Evolutionary conservation across 2,888 invertebrate species (phyloP), one percentile per base, ranked within the genome.

Genomic region (Lysandra coridon): DNA sequence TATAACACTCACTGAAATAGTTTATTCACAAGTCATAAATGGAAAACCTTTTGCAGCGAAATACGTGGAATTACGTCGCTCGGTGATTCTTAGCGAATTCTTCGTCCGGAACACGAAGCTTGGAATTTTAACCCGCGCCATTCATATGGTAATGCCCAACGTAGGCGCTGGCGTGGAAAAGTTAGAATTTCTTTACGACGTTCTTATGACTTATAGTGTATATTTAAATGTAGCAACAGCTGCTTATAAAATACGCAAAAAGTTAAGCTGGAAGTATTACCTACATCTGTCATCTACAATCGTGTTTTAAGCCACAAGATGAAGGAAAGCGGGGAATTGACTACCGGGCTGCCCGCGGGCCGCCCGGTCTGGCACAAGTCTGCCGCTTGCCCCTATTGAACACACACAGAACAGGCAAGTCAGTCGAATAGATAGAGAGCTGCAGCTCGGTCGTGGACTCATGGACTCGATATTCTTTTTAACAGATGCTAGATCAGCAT

Each of bases 61-160:
- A 80, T 80, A 80, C 78, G 79, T 79, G 49, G 80, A 82, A 82
- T 82, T 83, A 85, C 84, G 83, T 84, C 88, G 86, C 85, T 87
- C 81, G 82, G 80, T 80, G 82, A 86, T 90, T 92, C 93, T 93
- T 91, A 87, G 87, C 86, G 88, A 92, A 90, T 93, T 93, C 91
- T 92, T 91, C 87, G 85, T 79, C 88, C 93, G 93, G 93, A 93
- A 92, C 86, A 84, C 84, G 86, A 81, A 92, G 88, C 89, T 90
- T 88, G 88, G 87, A 87, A 93, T 94, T 94, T 94, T 93, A 93
- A 93, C 93, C 93, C 90, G 86, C 87, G 84, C 82, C 82, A 93
- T 93, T 93, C 93, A 93, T 93, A 93, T 93, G 93, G 89, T 93
- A 93, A 93, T 93, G 89, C 87, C 86, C 87, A 86, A 88, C 87